phyloP scores from a whole-genome alignment of 2,888 invertebrate species.

The Cerastis leucographa region DNA sequence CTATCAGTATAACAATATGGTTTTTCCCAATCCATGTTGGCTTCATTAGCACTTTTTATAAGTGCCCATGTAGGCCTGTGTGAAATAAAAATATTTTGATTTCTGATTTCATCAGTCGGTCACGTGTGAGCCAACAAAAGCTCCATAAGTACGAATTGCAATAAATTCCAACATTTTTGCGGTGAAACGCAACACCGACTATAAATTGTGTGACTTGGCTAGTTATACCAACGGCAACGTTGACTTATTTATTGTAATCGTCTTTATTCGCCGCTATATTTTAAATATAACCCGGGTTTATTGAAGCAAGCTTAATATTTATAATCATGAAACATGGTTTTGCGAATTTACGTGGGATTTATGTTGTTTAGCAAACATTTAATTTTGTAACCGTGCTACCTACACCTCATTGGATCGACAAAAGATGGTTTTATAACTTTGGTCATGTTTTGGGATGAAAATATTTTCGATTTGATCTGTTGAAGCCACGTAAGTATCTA shows the following conservation, averaged over 20 bases:
- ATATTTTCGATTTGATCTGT: not conserved
- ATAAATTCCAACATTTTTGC: constrained; percentile 70
- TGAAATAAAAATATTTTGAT: too few relatives aligned
- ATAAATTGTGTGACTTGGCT: constrained; percentile 69
- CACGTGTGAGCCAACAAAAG: constrained; percentile 23
- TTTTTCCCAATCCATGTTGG: not conserved
- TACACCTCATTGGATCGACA: not conserved
- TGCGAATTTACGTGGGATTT: constrained; percentile 11
- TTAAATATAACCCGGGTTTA: constrained; percentile 52
- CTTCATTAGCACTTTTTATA: too few relatives aligned
- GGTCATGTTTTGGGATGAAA: not conserved
- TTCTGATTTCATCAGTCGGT: constrained; percentile 22
- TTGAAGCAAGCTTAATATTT: constrained; percentile 54
- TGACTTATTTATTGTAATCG: constrained; percentile 70
- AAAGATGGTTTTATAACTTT: not conserved
- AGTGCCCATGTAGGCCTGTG: too few relatives aligned
- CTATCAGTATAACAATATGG: not conserved
- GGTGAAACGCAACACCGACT: constrained; percentile 62
- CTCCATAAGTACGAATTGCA: constrained; percentile 55
- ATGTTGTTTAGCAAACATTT: constrained; percentile 20
- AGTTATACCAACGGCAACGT: constrained; percentile 66
- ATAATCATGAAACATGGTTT: constrained; percentile 55
- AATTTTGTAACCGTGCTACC: constrained; percentile 7
- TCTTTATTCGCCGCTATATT: constrained; percentile 58
- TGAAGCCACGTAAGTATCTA: not conserved